Evolutionary conservation across 2,113 vertebrate species (phyloP), one percentile per base, ranked within the genome.

Genomic region (Catharus fuscescens): DNA sequence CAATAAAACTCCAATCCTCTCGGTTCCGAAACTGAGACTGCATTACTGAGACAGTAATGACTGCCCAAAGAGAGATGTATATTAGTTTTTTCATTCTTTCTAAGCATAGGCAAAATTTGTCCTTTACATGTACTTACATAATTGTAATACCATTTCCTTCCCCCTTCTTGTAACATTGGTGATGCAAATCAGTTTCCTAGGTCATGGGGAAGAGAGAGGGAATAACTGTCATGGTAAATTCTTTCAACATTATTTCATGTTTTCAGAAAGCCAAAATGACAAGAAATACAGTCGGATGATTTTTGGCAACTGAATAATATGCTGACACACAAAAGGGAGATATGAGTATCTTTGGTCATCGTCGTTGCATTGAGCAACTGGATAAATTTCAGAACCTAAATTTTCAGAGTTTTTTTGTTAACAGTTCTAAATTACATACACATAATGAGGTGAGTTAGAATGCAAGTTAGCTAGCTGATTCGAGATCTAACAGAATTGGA

Each of bases 11-110:
- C 74, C 32, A 77, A 3, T 59, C 50, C 38, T 34, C 59, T 42
- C 66, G 94, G 60, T 73, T 93, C 71, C 70, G 67, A 94, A 95
- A 95, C 50, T 62, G 54, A 89, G 53, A 25, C 61, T 83, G 50
- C 45, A 10, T 64, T 34, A 26, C 47, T 78, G 60, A 64, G 48
- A 34, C 47, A 91, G 10, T 31, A 91, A 61, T 50, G 38, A 71
- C 57, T 90, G 38, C 32, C 52, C 59, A 84, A 47, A 88, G 48
- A 72, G 14, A 86, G 8, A 38, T 9, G 17, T 44, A 34, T 54
- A 9, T 70, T 36, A 34, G 20, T 54, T 65, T 88, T 78, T 81
- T 79, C 24, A 38, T 81, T 82, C 42, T 69, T 87, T 80, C 67
- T 80, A 67, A 90, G 70, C 47, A 80, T 8, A 79, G 38, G 21